Evolutionary conservation across 1,140 invertebrate genomes (phyloP), one percentile per base, ranked within the genome.

Genomic region (Megalopta genalis): DNA sequence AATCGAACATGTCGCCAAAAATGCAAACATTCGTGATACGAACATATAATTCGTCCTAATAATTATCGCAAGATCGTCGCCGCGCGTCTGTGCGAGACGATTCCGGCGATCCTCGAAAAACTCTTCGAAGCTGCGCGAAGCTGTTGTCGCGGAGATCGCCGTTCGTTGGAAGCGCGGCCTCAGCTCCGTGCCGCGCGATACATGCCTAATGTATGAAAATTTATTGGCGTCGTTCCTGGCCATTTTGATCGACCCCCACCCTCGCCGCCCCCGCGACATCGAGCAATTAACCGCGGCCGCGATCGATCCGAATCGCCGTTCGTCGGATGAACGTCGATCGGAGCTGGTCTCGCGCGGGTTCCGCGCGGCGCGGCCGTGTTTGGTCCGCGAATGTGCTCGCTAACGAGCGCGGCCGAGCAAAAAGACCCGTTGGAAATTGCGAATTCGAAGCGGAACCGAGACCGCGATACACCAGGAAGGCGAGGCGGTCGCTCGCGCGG

Each of bases 141-240:
- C n/a, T n/a, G 54, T 57, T 57, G 18, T 9, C 54, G 21, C 54
- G 21, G 6, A n/a, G 23, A n/a, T 46, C 37, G 18, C 54, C 8
- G 42, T 10, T 7, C 71, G 64, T 70, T 46, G 79, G 77, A 72
- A 62, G 46, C 12, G 12, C 27, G 18, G 57, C 23, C 16, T 21
- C 5, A 18, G 10, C 10, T 18, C 25, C 18, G 42, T 25, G 18
- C n/a, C n/a, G n/a, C 49, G 23, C 27, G 25, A 27, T 60, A 63
- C 32, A n/a, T n/a, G 32, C 32, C 32, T 84, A 82, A 82, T 79
- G 69, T 82, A 63, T 75, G 82, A 74, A 79, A 75, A 74, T 78
- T 78, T 82, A 78, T 78, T 21, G 49, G 54, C 27, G 32, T 27
- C 54, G 25, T 60, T 46, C 57, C 37, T 27, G 16, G 14, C 25